Conservation (phyloP, 2,888 invertebrate species). For the Clivina fossor region DNA sequence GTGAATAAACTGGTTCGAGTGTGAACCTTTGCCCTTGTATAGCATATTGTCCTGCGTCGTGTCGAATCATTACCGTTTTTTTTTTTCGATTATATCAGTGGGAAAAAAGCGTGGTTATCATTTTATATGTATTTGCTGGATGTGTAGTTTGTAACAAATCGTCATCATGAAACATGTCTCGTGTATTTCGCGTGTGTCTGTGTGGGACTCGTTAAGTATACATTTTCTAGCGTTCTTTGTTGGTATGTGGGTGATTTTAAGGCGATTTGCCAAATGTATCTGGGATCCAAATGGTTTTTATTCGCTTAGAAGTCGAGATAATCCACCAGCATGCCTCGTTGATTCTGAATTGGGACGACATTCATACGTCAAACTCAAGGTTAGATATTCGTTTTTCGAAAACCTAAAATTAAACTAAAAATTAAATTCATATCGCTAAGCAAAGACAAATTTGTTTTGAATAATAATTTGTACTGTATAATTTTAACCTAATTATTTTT, state of each 20-base stretch:
- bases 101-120: conserved; percentile 34
- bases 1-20: conserved; percentile 10
- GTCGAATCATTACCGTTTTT: conserved; percentile 21
- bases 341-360: conserved; percentile 63
- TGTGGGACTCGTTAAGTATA: conserved; percentile 54
- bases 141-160: conserved; percentile 4
- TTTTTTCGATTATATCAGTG: conserved; percentile 28
- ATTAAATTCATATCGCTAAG: too few species aligned
- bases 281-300: conserved; percentile 57
- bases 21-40: conserved; percentile 28
- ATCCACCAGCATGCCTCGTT: conserved; percentile 62
- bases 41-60: conserved; percentile 21
- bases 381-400: too few species aligned
- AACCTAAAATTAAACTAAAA: too few species aligned
- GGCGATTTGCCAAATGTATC: conserved; percentile 54
- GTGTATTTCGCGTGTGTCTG: conserved; percentile 55
- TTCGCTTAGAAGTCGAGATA: conserved; percentile 54
- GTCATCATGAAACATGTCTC: conserved; percentile 37
- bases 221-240: conserved; percentile 56
- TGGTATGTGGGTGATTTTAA: conserved; percentile 57
- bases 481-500: too few species aligned
- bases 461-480: too few species aligned
- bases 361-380: conserved; percentile 66
- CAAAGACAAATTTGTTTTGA: too few species aligned
- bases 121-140: conserved; percentile 19